Evolutionary conservation across 2,888 invertebrate species (phyloP).

Genomic region (Cataglyphis livida): DNA sequence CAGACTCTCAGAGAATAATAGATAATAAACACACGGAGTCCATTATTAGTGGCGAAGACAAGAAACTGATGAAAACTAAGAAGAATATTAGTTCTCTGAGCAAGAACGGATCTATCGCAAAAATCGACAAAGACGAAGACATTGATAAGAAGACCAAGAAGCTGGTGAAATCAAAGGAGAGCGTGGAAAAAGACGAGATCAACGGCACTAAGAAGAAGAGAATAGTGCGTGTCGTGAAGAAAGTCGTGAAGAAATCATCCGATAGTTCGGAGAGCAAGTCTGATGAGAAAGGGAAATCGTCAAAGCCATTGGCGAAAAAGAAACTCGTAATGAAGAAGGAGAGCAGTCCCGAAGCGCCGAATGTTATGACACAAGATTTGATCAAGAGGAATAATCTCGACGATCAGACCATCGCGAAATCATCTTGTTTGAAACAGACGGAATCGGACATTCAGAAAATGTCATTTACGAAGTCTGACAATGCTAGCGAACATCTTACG

Average conservation of each 20-base stretch:
- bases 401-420: background rate
- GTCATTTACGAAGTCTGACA: background rate
- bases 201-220: slow-evolving; percentile 79
- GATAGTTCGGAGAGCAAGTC: slow-evolving; percentile 77
- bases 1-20: slow-evolving; percentile 21
- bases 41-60: slow-evolving; percentile 69
- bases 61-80: slow-evolving; percentile 72
- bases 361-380: background rate
- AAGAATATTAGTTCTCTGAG: slow-evolving; percentile 68
- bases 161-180: slow-evolving; percentile 69
- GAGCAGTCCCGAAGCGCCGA: slow-evolving; percentile 55
- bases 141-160: slow-evolving; percentile 74
- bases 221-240: slow-evolving; percentile 80
- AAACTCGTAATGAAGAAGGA: slow-evolving; percentile 54
- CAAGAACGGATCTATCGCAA: slow-evolving; percentile 60
- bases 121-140: slow-evolving; percentile 71
- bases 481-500: background rate
- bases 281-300: slow-evolving; percentile 73
- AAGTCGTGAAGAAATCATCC: slow-evolving; percentile 79
- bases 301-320: slow-evolving; percentile 69
- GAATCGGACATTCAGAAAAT: background rate
- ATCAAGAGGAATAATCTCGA: background rate
- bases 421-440: background rate
- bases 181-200: slow-evolving; percentile 67
- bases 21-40: slow-evolving; percentile 75